Conservation (phyloP, 2,888 invertebrate species). For the Vanessa cardui region DNA sequence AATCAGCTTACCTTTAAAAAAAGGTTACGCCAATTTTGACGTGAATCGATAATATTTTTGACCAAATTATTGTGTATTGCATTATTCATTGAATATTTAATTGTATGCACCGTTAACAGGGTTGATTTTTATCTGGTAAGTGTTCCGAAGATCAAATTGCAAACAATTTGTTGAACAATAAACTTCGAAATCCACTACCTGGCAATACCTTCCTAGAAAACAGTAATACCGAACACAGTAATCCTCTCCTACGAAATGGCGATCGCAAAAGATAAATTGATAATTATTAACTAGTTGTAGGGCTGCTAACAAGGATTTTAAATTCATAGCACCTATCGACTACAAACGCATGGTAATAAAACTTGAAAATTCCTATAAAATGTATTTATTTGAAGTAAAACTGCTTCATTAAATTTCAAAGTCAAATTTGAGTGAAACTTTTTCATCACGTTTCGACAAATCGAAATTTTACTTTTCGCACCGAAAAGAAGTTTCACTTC, state of each 20-base stretch:
- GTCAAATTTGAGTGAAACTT: no score
- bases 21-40: constrained; percentile 57
- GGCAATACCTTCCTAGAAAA: constrained; percentile 75
- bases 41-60: constrained; percentile 52
- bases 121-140: constrained; percentile 40
- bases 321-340: neutral
- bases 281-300: constrained; percentile 57
- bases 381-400: no score
- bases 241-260: constrained; percentile 75
- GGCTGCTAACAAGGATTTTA: constrained; percentile 50
- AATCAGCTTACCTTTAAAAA: constrained; percentile 44
- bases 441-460: no score
- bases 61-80: constrained; percentile 41
- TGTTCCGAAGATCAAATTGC: constrained; percentile 36
- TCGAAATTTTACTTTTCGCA: no score
- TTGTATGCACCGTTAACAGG: constrained; percentile 35
- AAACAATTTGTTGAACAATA: constrained; percentile 60
- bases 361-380: no score
- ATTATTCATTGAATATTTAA: constrained; percentile 31
- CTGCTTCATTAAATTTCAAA: no score
- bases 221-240: constrained; percentile 73
- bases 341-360: no score
- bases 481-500: no score
- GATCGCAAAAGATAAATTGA: constrained; percentile 73
- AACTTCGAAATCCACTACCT: constrained; percentile 66